Evolutionary conservation across 2,888 invertebrate genomes (phyloP).

Genomic region (Leptopterna dolabrata): DNA sequence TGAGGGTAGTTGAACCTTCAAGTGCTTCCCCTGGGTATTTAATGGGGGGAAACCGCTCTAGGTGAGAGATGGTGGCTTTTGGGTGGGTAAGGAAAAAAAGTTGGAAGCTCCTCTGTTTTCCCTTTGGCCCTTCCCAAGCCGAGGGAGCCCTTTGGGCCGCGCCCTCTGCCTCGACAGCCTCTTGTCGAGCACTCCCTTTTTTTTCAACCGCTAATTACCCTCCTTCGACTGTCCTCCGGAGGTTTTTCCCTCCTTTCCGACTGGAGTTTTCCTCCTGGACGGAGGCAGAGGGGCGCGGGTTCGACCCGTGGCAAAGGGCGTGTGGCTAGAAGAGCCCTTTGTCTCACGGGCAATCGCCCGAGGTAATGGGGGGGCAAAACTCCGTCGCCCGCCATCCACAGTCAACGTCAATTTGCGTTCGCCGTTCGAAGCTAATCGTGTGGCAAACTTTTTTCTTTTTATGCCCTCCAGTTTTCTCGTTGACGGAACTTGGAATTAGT

Average conservation of each 20-base stretch:
- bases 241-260: neutral
- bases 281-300: neutral
- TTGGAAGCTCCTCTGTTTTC: neutral
- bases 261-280: neutral
- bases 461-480: neutral
- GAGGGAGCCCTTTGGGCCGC: neutral
- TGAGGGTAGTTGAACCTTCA: neutral
- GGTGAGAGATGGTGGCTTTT: neutral
- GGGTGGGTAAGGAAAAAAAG: neutral
- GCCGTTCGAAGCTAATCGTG: neutral
- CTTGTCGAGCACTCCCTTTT: neutral
- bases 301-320: neutral
- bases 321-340: constrained; percentile 3
- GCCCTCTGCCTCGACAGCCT: neutral
- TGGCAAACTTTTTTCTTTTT: neutral
- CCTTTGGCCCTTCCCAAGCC: neutral
- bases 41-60: neutral
- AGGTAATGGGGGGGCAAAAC: neutral
- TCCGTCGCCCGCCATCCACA: neutral
- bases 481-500: neutral
- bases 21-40: neutral
- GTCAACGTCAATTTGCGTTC: constrained; percentile 3
- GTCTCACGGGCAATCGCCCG: constrained; percentile 1
- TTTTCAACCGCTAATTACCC: neutral
- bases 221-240: neutral